These are phyloP conservation scores for Melipona bicolor DNA, from an alignment of 2,888 invertebrate genomes.

Conservation along the genomic window DNA sequence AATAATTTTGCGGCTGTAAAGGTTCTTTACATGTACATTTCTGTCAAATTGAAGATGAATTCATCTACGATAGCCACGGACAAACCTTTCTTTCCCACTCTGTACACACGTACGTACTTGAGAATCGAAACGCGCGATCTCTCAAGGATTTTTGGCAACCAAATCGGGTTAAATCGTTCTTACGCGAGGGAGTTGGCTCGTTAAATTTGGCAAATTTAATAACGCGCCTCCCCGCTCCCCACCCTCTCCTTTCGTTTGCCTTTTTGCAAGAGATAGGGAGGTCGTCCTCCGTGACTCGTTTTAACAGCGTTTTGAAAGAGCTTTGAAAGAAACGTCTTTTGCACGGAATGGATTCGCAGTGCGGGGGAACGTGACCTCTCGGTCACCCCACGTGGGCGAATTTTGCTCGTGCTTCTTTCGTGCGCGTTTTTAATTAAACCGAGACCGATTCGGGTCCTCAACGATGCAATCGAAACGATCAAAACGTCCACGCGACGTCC, in stretches of 20 bases:
- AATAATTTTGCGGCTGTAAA: too few species aligned
- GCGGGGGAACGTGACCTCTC: background rate
- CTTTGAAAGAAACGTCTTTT: background rate
- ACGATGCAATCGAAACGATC: too few species aligned
- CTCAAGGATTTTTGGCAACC: conserved; percentile 45
- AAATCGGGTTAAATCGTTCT: conserved; percentile 34
- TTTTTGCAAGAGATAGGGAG: background rate
- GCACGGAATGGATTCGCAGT: too few species aligned
- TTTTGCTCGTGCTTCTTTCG: too few species aligned
- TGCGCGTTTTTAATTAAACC: too few species aligned
- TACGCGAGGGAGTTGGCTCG: background rate
- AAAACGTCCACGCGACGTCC: too few species aligned
- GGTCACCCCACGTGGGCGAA: background rate
- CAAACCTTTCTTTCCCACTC: too few species aligned
- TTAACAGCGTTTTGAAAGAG: background rate
- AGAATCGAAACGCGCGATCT: conserved; percentile 3
- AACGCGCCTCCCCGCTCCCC: background rate
- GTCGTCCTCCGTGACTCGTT: background rate
- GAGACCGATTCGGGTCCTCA: too few species aligned
- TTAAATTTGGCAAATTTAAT: conserved; percentile 1
- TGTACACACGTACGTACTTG: background rate
- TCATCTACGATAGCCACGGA: too few species aligned
- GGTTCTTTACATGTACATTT: too few species aligned
- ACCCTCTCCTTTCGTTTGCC: background rate
- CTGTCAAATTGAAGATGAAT: too few species aligned